phyloP scores from a whole-genome alignment of 2,797 vertebrate genomes.

The Spondyliosoma cantharus region DNA sequence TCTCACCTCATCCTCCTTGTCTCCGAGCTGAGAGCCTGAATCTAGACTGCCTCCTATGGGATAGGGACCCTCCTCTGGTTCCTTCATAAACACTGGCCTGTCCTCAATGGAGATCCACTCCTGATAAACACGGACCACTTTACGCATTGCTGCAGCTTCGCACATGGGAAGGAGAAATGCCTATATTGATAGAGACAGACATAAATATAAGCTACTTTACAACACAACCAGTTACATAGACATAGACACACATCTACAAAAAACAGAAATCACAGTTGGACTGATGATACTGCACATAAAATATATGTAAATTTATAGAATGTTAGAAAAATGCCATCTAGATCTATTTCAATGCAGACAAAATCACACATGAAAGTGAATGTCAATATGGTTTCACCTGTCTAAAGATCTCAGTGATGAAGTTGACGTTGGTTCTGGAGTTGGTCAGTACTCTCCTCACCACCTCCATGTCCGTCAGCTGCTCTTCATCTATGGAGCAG shows the following conservation, averaged over 20 bases:
- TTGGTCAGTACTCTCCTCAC: slow-evolving; percentile 93
- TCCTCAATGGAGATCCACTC: slow-evolving; percentile 99
- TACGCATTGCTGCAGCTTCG: slow-evolving; percentile 98
- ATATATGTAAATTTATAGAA: not conserved
- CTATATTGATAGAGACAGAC: slow-evolving; percentile 71
- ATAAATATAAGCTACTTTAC: not conserved
- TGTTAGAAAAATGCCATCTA: not conserved
- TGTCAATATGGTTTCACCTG: slow-evolving; percentile 85
- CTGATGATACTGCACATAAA: not conserved
- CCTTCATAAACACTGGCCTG: slow-evolving; percentile 97
- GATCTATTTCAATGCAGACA: not conserved
- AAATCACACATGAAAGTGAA: not conserved
- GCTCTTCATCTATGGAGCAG: slow-evolving; percentile 98
- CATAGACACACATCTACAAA: not conserved
- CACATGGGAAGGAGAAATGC: slow-evolving; percentile 97
- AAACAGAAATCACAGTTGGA: not conserved
- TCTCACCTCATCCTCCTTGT: slow-evolving; percentile 90
- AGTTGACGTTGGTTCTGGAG: slow-evolving; percentile 96
- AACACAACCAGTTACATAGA: no score
- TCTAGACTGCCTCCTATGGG: slow-evolving; percentile 73
- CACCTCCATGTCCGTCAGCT: slow-evolving; percentile 90
- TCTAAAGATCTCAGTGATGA: slow-evolving; percentile 98
- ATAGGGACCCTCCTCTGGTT: slow-evolving; percentile 88
- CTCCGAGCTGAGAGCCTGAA: slow-evolving; percentile 68
- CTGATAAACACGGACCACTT: slow-evolving; percentile 97